Conservation (phyloP, 1,140 invertebrate genomes). For the Fragariocoptes setiger region DNA sequence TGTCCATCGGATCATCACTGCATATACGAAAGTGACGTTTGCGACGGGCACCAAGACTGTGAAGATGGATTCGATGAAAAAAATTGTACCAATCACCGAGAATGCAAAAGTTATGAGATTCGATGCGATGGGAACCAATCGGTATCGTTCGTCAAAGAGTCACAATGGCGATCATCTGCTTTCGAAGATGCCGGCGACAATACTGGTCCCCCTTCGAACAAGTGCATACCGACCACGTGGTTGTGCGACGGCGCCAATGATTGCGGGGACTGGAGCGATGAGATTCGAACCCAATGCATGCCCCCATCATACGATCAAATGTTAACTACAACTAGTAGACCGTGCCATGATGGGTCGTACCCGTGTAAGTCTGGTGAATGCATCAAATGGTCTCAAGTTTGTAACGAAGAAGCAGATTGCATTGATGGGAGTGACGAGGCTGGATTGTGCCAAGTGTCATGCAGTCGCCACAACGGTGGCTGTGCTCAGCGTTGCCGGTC, state of each 20-base stretch:
- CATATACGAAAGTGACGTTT: slow-evolving; percentile 51
- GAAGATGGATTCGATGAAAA: slow-evolving; percentile 63
- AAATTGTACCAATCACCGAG: too few relatives aligned
- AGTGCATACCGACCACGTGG: slow-evolving; percentile 10
- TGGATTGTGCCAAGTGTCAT: too few relatives aligned
- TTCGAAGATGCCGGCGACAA: too few relatives aligned
- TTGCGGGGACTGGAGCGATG: slow-evolving; percentile 18
- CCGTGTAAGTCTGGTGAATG: slow-evolving; percentile 27
- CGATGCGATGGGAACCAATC: too few relatives aligned
- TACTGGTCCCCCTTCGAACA: too few relatives aligned
- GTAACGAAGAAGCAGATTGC: slow-evolving; percentile 33
- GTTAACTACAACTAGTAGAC: too few relatives aligned
- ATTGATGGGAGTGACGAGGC: slow-evolving; percentile 36
- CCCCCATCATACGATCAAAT: too few relatives aligned
- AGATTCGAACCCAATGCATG: too few relatives aligned
- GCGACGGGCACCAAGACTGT: slow-evolving; percentile 61
- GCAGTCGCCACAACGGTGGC: slow-evolving; percentile 6
- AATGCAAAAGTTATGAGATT: too few relatives aligned
- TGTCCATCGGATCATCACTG: slow-evolving; percentile 49
- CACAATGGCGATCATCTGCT: too few relatives aligned
- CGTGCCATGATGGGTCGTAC: too few relatives aligned
- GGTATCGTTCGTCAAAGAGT: too few relatives aligned
- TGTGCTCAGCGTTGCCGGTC: slow-evolving; percentile 6
- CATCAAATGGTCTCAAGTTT: slow-evolving; percentile 23
- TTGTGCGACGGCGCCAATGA: slow-evolving; percentile 15